Conservation (phyloP, 2,888 invertebrate genomes). For the Cheilosia pagana region DNA sequence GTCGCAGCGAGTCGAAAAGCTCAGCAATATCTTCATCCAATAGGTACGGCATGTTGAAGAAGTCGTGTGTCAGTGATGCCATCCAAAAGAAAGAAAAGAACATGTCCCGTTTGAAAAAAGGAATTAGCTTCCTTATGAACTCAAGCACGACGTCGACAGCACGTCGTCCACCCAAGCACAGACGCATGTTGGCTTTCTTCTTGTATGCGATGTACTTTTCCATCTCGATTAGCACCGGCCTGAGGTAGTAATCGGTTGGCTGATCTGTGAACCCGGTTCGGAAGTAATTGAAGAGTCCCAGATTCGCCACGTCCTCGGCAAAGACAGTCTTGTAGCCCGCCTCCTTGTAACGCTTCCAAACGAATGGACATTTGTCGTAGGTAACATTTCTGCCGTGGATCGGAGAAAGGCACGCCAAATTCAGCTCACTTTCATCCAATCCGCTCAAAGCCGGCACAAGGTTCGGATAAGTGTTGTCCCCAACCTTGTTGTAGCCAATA, state of each 20-base stretch:
- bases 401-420: conserved; percentile 86
- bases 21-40: conserved; percentile 86
- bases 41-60: conserved; percentile 89
- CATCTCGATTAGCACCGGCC: conserved; percentile 89
- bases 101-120: conserved; percentile 85
- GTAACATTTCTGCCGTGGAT: conserved; percentile 82
- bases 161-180: conserved; percentile 83
- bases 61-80: conserved; percentile 92
- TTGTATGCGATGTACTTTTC: conserved; percentile 88
- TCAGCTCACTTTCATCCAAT: conserved; percentile 87
- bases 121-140: conserved; percentile 88
- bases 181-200: conserved; percentile 77
- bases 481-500: conserved; percentile 96
- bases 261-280: conserved; percentile 90
- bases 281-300: conserved; percentile 92
- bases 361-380: conserved; percentile 91
- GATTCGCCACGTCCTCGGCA: conserved; percentile 91
- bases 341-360: conserved; percentile 92
- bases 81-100: conserved; percentile 95
- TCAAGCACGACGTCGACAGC: conserved; percentile 89
- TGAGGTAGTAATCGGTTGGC: conserved; percentile 94
- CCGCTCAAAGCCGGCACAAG: conserved; percentile 92
- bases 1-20: conserved; percentile 76
- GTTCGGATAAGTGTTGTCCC: conserved; percentile 97
- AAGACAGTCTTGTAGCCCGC: conserved; percentile 91